These are phyloP conservation scores for Diadegma fenestrale DNA, from an alignment of 2,888 invertebrate genomes.

Conservation along the genomic window DNA sequence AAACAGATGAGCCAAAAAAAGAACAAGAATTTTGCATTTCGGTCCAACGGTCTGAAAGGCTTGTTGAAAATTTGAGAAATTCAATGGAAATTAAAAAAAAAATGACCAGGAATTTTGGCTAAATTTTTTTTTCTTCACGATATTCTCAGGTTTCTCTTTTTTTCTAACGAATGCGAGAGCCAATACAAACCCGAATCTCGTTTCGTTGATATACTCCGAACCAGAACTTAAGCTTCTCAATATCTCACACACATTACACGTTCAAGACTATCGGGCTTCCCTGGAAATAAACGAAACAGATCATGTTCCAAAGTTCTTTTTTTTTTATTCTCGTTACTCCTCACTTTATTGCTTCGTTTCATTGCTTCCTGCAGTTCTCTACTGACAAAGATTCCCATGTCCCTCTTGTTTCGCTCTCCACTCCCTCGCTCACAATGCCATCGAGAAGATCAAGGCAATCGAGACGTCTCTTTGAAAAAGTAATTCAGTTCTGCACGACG, in stretches of 20 bases:
- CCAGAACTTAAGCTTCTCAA: constrained; percentile 43
- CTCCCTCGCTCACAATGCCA: constrained; percentile 13
- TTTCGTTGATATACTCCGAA: constrained; percentile 13
- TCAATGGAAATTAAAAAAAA: no score
- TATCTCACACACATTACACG: constrained; percentile 43
- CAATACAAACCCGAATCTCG: constrained; percentile 4
- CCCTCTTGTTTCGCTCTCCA: constrained; percentile 17
- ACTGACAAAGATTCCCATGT: background rate
- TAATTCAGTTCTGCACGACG: constrained; percentile 44
- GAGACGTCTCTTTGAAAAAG: constrained; percentile 48
- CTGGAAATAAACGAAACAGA: constrained; percentile 62
- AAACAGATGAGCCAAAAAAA: background rate
- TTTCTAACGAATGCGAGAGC: background rate
- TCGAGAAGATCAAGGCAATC: constrained; percentile 55
- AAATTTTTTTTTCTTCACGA: background rate
- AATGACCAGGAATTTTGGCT: no score
- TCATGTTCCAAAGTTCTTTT: constrained; percentile 45
- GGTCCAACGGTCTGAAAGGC: background rate
- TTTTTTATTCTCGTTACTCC: constrained; percentile 33
- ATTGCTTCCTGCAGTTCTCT: constrained; percentile 12
- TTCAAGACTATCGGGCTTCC: constrained; percentile 50
- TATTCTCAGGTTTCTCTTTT: background rate
- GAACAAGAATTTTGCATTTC: background rate
- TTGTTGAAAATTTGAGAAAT: background rate
- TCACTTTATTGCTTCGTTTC: constrained; percentile 45